Percentiles rank a stretch among this genome's conserved stretches.
These are phyloP conservation scores for Alcedo quadribrachys DNA, from an alignment of 2,797 vertebrate genomes.

Conservation along the genomic window DNA sequence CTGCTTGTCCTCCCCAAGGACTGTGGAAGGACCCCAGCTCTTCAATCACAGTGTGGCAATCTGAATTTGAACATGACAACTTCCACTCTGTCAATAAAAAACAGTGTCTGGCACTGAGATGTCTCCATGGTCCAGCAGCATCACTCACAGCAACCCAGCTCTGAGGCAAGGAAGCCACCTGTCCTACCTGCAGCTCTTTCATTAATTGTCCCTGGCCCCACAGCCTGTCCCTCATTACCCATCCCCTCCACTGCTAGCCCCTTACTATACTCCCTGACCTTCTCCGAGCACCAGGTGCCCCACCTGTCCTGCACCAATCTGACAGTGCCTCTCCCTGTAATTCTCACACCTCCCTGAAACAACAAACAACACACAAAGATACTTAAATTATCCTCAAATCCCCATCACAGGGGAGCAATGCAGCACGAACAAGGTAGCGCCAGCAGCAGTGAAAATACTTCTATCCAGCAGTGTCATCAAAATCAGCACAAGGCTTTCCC, in stretches of 20 bases:
- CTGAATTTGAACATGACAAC: background rate
- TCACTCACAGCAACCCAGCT: background rate
- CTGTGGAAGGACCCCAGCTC: background rate
- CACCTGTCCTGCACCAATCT: background rate
- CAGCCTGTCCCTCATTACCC: background rate
- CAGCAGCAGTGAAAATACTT: background rate
- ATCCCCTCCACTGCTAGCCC: too few species aligned
- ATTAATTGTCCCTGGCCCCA: background rate
- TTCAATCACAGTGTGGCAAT: fast-evolving
- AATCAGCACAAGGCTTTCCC: background rate
- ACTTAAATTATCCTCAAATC: background rate
- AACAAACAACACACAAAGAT: background rate
- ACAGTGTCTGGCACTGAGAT: background rate
- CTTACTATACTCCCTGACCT: background rate
- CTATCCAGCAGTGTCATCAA: background rate
- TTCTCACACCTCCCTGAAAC: background rate
- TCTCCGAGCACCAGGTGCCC: background rate
- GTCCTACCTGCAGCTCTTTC: background rate
- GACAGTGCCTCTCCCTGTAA: background rate
- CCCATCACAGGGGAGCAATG: fast-evolving
- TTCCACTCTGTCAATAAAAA: background rate
- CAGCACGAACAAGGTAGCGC: background rate
- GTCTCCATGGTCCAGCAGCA: background rate
- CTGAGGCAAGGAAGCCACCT: background rate
- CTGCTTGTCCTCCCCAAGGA: background rate